Conservation (phyloP, 64 coral and sea anemone genomes). For the Dendrophyllia cribrosa region DNA sequence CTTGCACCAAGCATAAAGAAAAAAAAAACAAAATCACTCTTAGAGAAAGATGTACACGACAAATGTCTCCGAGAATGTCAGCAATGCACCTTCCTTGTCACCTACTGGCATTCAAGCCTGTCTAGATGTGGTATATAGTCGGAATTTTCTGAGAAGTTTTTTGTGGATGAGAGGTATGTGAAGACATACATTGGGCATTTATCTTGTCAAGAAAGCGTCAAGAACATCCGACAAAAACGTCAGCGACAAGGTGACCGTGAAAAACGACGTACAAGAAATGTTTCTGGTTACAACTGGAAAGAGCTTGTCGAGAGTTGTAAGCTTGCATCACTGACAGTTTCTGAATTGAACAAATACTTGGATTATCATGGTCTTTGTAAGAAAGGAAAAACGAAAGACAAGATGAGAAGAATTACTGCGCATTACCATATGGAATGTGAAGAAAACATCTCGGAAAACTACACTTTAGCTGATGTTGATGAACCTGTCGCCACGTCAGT, state of each 20-base stretch:
- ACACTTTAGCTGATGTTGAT: slow-evolving; percentile 54
- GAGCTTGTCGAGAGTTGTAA: slow-evolving; percentile 64
- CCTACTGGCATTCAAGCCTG: no score
- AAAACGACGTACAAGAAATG: slow-evolving; percentile 58
- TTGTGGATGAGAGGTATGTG: slow-evolving; percentile 70
- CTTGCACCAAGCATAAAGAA: no score
- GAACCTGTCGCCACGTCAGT: background rate
- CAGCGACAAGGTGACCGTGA: slow-evolving; percentile 26
- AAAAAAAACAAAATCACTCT: no score
- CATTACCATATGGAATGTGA: slow-evolving; percentile 26
- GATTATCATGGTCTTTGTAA: slow-evolving; percentile 50
- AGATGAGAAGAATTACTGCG: slow-evolving; percentile 45
- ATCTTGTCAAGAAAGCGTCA: slow-evolving; percentile 42
- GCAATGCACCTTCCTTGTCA: no score
- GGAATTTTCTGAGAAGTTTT: slow-evolving; percentile 66
- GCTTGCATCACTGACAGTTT: slow-evolving; percentile 61
- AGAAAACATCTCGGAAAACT: background rate
- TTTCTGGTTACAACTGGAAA: slow-evolving; percentile 67
- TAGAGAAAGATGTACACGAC: no score
- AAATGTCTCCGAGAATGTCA: no score
- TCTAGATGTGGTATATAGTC: no score
- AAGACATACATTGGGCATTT: slow-evolving; percentile 66
- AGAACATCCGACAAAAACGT: slow-evolving; percentile 36
- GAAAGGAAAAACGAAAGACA: slow-evolving; percentile 37
- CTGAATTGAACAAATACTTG: slow-evolving; percentile 67